Evolutionary conservation across 2,888 invertebrate species (phyloP).

Genomic region (Acleris holmiana): DNA sequence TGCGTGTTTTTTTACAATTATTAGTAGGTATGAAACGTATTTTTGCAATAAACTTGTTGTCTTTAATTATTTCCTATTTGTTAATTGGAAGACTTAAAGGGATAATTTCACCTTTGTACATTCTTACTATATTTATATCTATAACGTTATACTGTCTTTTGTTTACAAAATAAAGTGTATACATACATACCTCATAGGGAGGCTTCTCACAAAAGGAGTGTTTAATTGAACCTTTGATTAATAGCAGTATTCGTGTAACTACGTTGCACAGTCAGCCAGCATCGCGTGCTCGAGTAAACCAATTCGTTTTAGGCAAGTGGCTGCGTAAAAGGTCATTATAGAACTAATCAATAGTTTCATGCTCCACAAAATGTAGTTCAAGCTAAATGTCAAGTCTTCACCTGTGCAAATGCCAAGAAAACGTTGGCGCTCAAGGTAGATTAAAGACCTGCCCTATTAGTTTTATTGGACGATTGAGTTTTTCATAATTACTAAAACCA

Average conservation of each 20-base stretch:
- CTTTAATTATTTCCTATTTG: no score
- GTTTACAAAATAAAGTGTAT: background rate
- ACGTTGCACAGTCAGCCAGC: slow-evolving; percentile 40
- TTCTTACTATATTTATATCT: no score
- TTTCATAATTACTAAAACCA: no score
- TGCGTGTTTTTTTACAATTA: slow-evolving; percentile 20
- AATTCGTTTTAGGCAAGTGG: slow-evolving; percentile 55
- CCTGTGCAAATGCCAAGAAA: slow-evolving; percentile 68
- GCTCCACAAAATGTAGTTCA: slow-evolving; percentile 49
- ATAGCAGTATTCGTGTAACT: slow-evolving; percentile 45
- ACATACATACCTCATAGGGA: no score
- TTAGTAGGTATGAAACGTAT: no score
- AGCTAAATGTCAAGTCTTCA: slow-evolving; percentile 68
- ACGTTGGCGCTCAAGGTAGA: slow-evolving; percentile 18
- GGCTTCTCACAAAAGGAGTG: background rate
- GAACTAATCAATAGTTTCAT: slow-evolving; percentile 56
- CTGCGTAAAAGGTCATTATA: slow-evolving; percentile 70
- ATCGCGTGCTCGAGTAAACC: slow-evolving; percentile 56
- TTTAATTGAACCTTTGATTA: slow-evolving; percentile 37
- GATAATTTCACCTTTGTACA: no score
- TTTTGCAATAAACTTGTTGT: no score
- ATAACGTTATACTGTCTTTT: background rate
- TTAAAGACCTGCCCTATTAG: no score
- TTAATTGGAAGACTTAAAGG: no score
- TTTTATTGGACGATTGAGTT: no score